These are phyloP conservation scores for Brachyhypopomus gauderio DNA, from an alignment of 2,113 vertebrate genomes.

Conservation along the genomic window DNA sequence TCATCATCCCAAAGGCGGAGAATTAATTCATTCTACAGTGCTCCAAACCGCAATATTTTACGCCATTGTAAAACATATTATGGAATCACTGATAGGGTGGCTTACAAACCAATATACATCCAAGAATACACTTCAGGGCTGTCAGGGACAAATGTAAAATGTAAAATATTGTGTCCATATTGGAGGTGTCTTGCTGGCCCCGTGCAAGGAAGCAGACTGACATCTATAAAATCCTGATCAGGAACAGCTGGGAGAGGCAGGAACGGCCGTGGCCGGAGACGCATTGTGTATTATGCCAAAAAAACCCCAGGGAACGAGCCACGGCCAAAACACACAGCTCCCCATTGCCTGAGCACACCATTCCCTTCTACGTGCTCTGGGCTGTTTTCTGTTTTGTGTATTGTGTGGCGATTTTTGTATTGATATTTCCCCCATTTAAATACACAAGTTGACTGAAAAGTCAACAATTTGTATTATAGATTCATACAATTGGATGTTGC, in stretches of 20 bases:
- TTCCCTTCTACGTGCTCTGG: not conserved
- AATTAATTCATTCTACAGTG: not conserved
- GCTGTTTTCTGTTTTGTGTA: slow-evolving; percentile 12
- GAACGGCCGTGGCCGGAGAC: slow-evolving; percentile 27
- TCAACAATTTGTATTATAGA: not conserved
- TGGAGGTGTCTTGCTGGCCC: slow-evolving; percentile 5
- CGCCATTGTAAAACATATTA: not conserved
- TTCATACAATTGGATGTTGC: not conserved
- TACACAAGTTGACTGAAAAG: no score
- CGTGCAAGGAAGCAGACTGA: slow-evolving; percentile 14
- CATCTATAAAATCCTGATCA: slow-evolving; percentile 44
- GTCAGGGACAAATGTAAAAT: slow-evolving; percentile 26
- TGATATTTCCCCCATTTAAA: not conserved
- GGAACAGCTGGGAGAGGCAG: slow-evolving; percentile 51
- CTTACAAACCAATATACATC: slow-evolving; percentile 4
- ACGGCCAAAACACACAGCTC: slow-evolving; percentile 41
- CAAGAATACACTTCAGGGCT: not conserved
- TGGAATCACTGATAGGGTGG: not conserved
- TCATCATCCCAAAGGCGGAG: not conserved
- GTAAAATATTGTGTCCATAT: not conserved
- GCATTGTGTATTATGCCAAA: slow-evolving; percentile 42
- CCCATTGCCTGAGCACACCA: not conserved
- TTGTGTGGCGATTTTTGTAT: slow-evolving; percentile 21
- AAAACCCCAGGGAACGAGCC: slow-evolving; percentile 33
- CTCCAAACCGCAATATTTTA: not conserved